Conservation (phyloP, 2,888 invertebrate genomes). For the Nematopogon swammerdamellus region DNA sequence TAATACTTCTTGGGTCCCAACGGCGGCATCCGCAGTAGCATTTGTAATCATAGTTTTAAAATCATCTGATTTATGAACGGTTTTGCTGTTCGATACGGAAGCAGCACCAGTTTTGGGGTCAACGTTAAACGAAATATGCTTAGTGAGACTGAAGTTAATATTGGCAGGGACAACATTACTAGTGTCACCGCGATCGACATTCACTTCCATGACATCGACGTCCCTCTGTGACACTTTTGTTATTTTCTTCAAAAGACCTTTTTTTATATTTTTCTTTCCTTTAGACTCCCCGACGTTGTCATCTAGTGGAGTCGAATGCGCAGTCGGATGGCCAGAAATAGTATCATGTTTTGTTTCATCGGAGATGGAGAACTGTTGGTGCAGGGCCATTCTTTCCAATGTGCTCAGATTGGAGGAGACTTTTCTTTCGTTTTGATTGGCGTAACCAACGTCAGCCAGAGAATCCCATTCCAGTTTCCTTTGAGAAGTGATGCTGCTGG, state of each 20-base stretch:
- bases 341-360: slow-evolving; percentile 26
- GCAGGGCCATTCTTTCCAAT: slow-evolving; percentile 60
- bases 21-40: slow-evolving; percentile 4
- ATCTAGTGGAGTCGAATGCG: slow-evolving; percentile 52
- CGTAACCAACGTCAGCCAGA: slow-evolving; percentile 82
- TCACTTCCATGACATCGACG: slow-evolving; percentile 35
- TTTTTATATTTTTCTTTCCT: slow-evolving; percentile 22
- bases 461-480: slow-evolving; percentile 85
- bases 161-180: slow-evolving; percentile 22
- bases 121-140: slow-evolving; percentile 47
- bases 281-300: slow-evolving; percentile 21
- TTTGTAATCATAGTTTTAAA: slow-evolving; percentile 1
- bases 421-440: slow-evolving; percentile 53
- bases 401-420: slow-evolving; percentile 53
- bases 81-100: slow-evolving; percentile 15
- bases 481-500: slow-evolving; percentile 71
- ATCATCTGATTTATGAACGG: slow-evolving; percentile 3
- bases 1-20: background rate
- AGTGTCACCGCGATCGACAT: slow-evolving; percentile 26
- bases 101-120: slow-evolving; percentile 32
- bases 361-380: slow-evolving; percentile 44
- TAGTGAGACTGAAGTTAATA: slow-evolving; percentile 43
- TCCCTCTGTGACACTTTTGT: slow-evolving; percentile 40
- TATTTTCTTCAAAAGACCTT: slow-evolving; percentile 26
- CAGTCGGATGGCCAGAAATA: slow-evolving; percentile 40